Evolutionary conservation across 2,888 invertebrate species (phyloP), one percentile per base, ranked within the genome.

Genomic region (Zelleria hepariella): DNA sequence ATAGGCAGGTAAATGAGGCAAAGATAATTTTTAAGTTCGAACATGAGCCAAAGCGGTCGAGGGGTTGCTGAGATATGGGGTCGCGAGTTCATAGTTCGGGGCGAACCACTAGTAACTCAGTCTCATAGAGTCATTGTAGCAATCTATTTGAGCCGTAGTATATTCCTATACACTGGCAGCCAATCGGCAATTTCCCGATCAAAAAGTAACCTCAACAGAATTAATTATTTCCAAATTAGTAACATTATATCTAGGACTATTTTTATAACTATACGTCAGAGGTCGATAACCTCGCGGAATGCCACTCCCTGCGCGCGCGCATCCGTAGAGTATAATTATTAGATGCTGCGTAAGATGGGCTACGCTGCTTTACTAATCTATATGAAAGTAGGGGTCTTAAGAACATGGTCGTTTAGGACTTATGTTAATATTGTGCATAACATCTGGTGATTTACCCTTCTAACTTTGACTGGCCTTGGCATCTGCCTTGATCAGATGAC

Each of bases 251-350:
- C 62, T 75, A 69, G 62, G 58, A 57, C 8, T 51, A 58, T 65
- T 72, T 61, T 15, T 42, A 55, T 61, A 68, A 64, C 59, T 73
- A 77, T 75, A 61, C 59, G 60, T 58, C 48, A 48, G 62, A 66
- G 71, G 73, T 80, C 82, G 81, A 70, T 72, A 83, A 61, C 67
- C 84, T 66, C 62, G 67, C 63, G 82, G 85, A 85, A 86, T 86
- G 84, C 82, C 77, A 78, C 80, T 76, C 74, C 73, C 77, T 21
- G 73, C 74, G 69, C 73, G 75, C 75, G 76, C 70, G 75, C 78
- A 74, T 49, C 80, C 80, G 80, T 81, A 82, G 82, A 80, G 80
- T 80, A 80, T 86, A 87, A 87, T 87, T 86, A 61, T 56, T 42
- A 42, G 32, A 42, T 42, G 15, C n/a, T n/a, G 32, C 10, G 32